Conservation (phyloP, 2,888 invertebrate genomes). For the Odontothrips loti region DNA sequence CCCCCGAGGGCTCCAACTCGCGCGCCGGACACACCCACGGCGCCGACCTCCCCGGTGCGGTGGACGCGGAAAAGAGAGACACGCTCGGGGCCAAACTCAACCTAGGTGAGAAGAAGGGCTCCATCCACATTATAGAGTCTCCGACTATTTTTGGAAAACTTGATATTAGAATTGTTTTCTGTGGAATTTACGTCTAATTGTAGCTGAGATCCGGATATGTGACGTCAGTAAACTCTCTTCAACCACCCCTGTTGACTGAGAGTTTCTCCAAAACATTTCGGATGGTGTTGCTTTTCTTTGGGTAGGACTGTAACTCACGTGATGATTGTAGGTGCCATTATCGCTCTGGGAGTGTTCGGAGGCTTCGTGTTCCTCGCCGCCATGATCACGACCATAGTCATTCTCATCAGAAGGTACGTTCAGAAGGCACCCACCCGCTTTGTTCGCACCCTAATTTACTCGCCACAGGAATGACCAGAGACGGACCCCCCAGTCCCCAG, state of each 20-base stretch:
- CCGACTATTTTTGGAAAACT: too few relatives aligned
- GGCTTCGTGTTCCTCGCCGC: constrained; percentile 85
- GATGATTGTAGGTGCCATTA: constrained; percentile 61
- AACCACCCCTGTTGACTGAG: too few relatives aligned
- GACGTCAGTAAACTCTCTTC: too few relatives aligned
- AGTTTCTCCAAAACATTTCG: too few relatives aligned
- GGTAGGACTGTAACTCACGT: too few relatives aligned
- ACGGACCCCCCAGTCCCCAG: background rate
- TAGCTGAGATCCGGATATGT: too few relatives aligned
- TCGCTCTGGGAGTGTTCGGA: constrained; percentile 86
- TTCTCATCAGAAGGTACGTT: constrained; percentile 78
- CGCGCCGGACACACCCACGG: constrained; percentile 48
- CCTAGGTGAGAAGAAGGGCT: constrained; percentile 59
- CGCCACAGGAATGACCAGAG: background rate
- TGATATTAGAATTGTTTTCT: too few relatives aligned
- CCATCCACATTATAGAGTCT: too few relatives aligned
- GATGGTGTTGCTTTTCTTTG: too few relatives aligned
- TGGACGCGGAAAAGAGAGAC: constrained; percentile 47
- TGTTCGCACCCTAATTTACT: background rate
- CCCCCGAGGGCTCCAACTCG: constrained; percentile 47
- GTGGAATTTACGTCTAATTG: too few relatives aligned
- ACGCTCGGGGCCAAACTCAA: constrained; percentile 62
- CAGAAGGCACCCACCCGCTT: background rate
- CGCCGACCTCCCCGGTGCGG: constrained; percentile 58
- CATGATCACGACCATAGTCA: constrained; percentile 82